Base-by-base conservation (phyloP, 1,140 invertebrate genomes). In the Zophobas atratus region DNA sequence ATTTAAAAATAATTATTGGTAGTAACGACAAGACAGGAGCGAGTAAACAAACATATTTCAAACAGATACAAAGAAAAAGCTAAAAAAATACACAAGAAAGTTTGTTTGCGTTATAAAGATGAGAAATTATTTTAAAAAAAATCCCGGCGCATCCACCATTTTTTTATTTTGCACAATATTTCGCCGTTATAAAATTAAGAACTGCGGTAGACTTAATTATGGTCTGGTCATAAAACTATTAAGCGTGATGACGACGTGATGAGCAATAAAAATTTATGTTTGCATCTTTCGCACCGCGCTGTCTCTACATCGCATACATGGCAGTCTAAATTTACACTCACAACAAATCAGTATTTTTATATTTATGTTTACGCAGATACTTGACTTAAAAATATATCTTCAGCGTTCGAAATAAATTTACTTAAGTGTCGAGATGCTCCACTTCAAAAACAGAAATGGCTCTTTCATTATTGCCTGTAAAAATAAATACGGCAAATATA, bases 1-100 rank as follows among this genome's bases (percentile, higher is more conserved):
- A 67, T 67, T 67, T 67, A 67, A 67, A 67, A 67, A 46, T 67
- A 67, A 67, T 43, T 67, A 63, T 67, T 43, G n/a, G 60, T 67
- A 67, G 41, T 67, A 46, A 34, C 20, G 5, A 6, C 8, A 3
- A 46, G 3, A 46, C 20, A 46, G 8, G 8, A 46, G 43, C 3
- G 43, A 4, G 43, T 46, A 46, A 8, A 46, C 43, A 46, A 8
- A 20, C 20, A 20, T 20, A 20, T 20, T 20, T 20, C 20, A 20
- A 20, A 20, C 20, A 20, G 20, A 20, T 20, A 20, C 20, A 20
- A 20, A 20, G 20, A 20, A 20, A 20, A 20, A 20, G 20, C 20
- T 20, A 20, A 20, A 20, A 51, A 51, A 32, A 51, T 51, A 2
- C 49, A 51, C 49, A 51, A 32, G 1, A 51, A 6, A 51, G 0